Conservation (phyloP, 2,797 vertebrate genomes). For the Lepilemur ruficaudatus region DNA sequence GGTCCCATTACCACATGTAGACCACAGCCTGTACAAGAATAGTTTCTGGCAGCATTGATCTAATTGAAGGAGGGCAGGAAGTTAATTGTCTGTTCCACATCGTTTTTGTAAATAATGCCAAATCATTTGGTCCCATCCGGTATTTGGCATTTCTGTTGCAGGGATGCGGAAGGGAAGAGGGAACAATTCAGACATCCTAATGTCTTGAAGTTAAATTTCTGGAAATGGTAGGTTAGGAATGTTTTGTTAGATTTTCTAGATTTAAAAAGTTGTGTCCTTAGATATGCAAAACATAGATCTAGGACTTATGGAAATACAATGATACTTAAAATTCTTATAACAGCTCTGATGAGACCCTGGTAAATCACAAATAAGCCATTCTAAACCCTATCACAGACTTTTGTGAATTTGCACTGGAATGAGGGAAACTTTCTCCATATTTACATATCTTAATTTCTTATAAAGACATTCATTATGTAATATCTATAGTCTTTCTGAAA, state of each 20-base stretch:
- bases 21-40: not conserved
- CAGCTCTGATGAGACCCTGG: not conserved
- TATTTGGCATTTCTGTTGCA: not conserved
- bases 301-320: not conserved
- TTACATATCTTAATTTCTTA: not conserved
- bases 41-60: not conserved
- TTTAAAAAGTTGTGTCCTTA: not conserved
- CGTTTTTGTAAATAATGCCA: not conserved
- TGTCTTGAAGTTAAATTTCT: not conserved
- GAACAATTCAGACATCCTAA: not conserved
- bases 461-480: not conserved
- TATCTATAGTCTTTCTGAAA: not conserved
- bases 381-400: not conserved
- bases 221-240: not conserved
- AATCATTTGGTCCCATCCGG: not conserved
- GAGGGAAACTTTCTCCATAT: not conserved
- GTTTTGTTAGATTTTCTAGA: not conserved
- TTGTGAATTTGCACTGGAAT: not conserved
- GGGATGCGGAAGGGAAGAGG: not conserved
- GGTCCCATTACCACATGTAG: not conserved
- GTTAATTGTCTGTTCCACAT: not conserved
- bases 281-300: not conserved
- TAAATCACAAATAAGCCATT: not conserved
- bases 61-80: not conserved
- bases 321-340: not conserved